phyloP scores from a whole-genome alignment of 2,113 vertebrate species.

The Misgurnus mizolepis region DNA sequence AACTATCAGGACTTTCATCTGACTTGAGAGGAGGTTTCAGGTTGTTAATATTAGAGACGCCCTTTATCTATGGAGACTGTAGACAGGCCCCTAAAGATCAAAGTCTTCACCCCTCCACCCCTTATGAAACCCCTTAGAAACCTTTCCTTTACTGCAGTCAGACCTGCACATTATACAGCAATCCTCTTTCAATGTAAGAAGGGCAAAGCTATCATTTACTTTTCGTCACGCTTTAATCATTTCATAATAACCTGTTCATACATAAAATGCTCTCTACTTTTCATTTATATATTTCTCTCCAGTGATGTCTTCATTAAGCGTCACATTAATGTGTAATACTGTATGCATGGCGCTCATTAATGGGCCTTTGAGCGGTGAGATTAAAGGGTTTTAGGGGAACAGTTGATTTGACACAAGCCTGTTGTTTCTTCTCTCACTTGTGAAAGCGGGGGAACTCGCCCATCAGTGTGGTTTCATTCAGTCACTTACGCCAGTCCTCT shows the following conservation, averaged over 20 bases:
- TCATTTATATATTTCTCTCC: neutral
- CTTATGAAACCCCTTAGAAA: conserved; percentile 61
- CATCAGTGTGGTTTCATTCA: neutral
- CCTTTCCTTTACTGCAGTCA: conserved; percentile 65
- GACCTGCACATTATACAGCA: conserved; percentile 59
- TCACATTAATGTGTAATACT: conserved; percentile 49
- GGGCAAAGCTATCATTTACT: neutral
- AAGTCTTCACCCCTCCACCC: conserved; percentile 67
- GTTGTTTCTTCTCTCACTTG: conserved; percentile 32
- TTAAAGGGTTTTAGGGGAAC: conserved; percentile 28
- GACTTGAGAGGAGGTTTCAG: too few relatives aligned
- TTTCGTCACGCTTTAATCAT: neutral
- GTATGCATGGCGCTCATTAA: conserved; percentile 21
- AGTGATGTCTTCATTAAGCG: conserved; percentile 51
- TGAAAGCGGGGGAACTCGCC: conserved; percentile 24
- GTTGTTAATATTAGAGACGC: neutral
- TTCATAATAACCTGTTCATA: neutral
- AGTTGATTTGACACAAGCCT: conserved; percentile 37
- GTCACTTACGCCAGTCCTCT: conserved; percentile 36
- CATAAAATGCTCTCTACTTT: neutral
- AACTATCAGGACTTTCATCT: too few relatives aligned
- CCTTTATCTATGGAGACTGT: conserved; percentile 56
- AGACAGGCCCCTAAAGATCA: conserved; percentile 67
- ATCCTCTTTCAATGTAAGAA: conserved; percentile 9
- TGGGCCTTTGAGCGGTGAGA: conserved; percentile 37